Percentiles rank a stretch among this genome's conserved stretches.
phyloP scores from a whole-genome alignment of 64 coral and sea anemone genomes.

The Cladopsammia gracilis region DNA sequence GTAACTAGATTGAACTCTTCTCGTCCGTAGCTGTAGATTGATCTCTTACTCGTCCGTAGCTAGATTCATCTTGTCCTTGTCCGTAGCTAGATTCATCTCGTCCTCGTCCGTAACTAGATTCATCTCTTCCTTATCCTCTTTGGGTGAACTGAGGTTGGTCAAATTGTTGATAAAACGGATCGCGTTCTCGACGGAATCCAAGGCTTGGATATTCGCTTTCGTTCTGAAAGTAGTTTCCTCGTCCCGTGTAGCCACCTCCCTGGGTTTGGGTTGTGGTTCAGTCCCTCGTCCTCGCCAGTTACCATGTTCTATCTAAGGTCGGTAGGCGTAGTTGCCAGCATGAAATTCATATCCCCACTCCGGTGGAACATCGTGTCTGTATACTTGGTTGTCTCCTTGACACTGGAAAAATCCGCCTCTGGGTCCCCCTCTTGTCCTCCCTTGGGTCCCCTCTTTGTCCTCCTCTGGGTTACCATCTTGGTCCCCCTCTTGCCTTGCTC shows the following conservation, averaged over 20 bases:
- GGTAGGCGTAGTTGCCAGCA: neutral
- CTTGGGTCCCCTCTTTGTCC: neutral
- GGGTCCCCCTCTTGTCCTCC: too few relatives aligned
- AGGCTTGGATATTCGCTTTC: too few relatives aligned
- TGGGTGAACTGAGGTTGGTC: neutral
- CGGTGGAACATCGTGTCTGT: neutral
- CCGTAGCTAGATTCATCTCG: neutral
- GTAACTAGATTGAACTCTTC: too few relatives aligned
- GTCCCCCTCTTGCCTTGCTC: constrained; percentile 1
- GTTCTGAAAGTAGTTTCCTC: neutral
- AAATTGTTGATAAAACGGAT: neutral
- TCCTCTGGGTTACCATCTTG: too few relatives aligned
- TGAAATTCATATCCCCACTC: neutral
- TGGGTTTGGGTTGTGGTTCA: neutral
- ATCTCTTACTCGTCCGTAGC: too few relatives aligned
- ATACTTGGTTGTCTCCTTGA: neutral
- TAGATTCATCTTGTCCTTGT: too few relatives aligned
- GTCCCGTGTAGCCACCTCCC: neutral
- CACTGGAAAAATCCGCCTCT: neutral
- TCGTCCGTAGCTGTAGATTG: too few relatives aligned
- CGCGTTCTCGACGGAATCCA: neutral
- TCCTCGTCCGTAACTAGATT: too few relatives aligned
- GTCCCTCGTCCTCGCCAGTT: neutral
- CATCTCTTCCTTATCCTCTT: too few relatives aligned
- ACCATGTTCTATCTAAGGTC: neutral